A percentile compares a stretch with the other conserved stretches of the same genome.
Evolutionary conservation across 2,113 vertebrate genomes (phyloP).

Genomic region (Alexandromys fortis): DNA sequence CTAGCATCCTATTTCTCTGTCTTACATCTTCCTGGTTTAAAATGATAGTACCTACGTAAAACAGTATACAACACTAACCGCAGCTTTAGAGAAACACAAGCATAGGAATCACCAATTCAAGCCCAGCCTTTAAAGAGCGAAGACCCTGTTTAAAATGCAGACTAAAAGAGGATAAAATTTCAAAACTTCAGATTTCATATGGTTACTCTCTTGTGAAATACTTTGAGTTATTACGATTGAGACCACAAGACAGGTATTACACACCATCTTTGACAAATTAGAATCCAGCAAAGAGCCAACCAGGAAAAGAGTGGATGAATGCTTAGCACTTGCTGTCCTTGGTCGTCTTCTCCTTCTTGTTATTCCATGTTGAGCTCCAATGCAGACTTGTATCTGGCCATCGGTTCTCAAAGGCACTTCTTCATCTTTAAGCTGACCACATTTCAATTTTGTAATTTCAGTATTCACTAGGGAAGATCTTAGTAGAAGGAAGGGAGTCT

Average conservation of each 20-base stretch:
- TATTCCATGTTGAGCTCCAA: background rate
- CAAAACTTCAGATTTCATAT: background rate
- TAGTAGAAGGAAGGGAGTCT: background rate
- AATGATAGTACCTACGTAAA: background rate
- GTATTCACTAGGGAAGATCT: background rate
- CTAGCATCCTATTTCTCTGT: background rate
- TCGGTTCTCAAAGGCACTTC: background rate
- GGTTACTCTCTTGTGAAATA: background rate
- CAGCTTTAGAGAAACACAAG: background rate
- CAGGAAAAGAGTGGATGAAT: background rate
- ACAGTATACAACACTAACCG: background rate
- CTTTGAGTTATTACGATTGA: background rate
- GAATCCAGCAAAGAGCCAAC: background rate
- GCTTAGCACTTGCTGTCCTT: background rate
- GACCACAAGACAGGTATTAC: background rate
- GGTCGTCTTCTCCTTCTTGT: background rate
- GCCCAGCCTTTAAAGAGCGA: background rate
- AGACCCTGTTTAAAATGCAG: background rate
- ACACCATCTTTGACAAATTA: background rate
- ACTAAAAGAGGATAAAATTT: background rate
- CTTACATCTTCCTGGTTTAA: slow-evolving; percentile 18
- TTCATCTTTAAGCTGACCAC: background rate
- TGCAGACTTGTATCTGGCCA: background rate
- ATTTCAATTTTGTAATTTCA: background rate
- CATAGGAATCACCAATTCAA: background rate